These are phyloP conservation scores for Cynoglossus semilaevis DNA, from an alignment of 2,113 vertebrate genomes.

Conservation along the genomic window DNA sequence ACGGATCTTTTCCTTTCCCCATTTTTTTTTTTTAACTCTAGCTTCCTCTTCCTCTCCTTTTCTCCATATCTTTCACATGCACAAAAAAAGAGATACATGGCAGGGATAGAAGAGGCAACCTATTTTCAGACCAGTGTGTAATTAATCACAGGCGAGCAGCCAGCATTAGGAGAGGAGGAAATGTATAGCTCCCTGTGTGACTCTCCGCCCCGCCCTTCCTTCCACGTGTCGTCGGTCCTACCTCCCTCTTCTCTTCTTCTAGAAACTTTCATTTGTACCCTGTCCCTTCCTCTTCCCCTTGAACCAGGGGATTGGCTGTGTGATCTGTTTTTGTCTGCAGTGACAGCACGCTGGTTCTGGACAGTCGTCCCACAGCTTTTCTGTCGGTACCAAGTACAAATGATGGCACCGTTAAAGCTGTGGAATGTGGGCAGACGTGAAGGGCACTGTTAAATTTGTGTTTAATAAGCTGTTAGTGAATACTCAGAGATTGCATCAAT, in stretches of 20 bases:
- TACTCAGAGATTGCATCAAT: conserved; percentile 67
- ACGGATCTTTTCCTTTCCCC: background rate
- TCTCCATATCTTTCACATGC: conserved; percentile 9
- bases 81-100: conserved; percentile 31
- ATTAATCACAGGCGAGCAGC: conserved; percentile 70
- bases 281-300: background rate
- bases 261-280: conserved; percentile 34
- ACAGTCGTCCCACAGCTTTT: conserved; percentile 1
- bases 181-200: conserved; percentile 54
- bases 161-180: conserved; percentile 54
- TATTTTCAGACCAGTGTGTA: conserved; percentile 68
- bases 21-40: conserved; percentile 1
- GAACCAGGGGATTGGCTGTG: background rate
- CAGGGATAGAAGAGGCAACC: conserved; percentile 43
- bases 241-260: conserved; percentile 15
- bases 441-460: conserved; percentile 55
- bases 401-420: conserved; percentile 14
- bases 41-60: background rate
- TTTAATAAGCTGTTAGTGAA: conserved; percentile 73
- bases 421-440: conserved; percentile 52
- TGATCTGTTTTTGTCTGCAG: background rate
- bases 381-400: conserved; percentile 2
- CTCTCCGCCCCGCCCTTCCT: conserved; percentile 44
- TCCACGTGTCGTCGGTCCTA: conserved; percentile 6
- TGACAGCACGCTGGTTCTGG: conserved; percentile 1